phyloP scores from a whole-genome alignment of 2,797 vertebrate species.

The Chelonia mydas region DNA sequence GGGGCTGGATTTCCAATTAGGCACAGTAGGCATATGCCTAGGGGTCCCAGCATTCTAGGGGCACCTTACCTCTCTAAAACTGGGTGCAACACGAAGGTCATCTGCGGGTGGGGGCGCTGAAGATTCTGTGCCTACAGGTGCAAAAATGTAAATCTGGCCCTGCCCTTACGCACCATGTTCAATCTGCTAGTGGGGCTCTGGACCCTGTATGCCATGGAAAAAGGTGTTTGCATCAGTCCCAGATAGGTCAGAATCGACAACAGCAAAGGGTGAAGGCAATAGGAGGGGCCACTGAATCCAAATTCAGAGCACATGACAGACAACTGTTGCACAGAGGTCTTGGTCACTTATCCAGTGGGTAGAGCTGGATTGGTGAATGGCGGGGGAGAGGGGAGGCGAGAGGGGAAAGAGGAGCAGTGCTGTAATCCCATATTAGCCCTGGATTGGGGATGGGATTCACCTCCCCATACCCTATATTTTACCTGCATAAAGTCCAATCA shows the following conservation, averaged over 20 bases:
- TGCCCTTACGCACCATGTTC: not conserved
- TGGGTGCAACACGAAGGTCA: too few species aligned
- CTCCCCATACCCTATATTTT: not conserved
- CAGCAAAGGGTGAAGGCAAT: not conserved
- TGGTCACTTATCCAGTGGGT: rapidly evolving
- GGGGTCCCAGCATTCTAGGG: too few species aligned
- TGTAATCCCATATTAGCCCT: not conserved
- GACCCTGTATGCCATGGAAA: rapidly evolving
- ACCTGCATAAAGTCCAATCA: not conserved
- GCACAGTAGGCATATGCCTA: too few species aligned
- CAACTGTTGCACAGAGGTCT: not conserved
- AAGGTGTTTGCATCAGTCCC: not conserved
- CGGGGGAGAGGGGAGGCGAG: not conserved
- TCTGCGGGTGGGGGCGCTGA: too few species aligned
- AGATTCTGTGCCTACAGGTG: too few species aligned
- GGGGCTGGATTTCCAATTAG: too few species aligned
- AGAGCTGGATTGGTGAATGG: not conserved
- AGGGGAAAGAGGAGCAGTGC: not conserved
- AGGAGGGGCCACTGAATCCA: not conserved
- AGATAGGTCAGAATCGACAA: not conserved
- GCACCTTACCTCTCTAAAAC: too few species aligned
- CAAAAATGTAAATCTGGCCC: too few species aligned
- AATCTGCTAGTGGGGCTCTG: not conserved
- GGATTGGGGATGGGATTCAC: not conserved
- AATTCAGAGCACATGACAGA: not conserved